phyloP scores from a whole-genome alignment of 1,140 invertebrate genomes.

The Drosophila biarmipes region DNA sequence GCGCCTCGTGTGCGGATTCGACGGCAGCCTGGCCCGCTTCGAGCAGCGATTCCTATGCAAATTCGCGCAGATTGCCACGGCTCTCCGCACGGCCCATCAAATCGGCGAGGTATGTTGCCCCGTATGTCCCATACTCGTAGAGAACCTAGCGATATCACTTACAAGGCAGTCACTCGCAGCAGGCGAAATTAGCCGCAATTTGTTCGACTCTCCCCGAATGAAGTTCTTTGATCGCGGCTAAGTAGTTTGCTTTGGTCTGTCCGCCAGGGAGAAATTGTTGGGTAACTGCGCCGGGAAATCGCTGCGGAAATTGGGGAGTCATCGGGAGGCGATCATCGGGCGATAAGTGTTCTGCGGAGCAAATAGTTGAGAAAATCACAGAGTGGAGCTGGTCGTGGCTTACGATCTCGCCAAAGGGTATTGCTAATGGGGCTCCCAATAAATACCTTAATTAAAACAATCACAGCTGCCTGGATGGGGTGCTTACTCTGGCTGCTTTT shows the following conservation, averaged over 20 bases:
- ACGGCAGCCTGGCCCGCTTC: conserved; percentile 87
- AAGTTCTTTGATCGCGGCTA: conserved; percentile 29
- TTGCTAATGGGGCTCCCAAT: conserved; percentile 1
- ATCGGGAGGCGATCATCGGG: conserved; percentile 12
- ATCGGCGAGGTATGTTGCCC: conserved; percentile 74
- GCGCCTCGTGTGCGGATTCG: conserved; percentile 88
- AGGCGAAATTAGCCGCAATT: conserved; percentile 38
- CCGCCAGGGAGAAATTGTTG: conserved; percentile 23
- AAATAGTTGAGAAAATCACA: conserved; percentile 24
- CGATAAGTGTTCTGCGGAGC: conserved; percentile 29
- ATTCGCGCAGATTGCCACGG: conserved; percentile 86
- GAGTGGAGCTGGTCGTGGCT: conserved; percentile 5
- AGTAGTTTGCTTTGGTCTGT: conserved; percentile 41
- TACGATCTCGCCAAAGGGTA: conserved; percentile 1
- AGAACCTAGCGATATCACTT: conserved; percentile 28
- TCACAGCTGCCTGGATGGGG: not conserved
- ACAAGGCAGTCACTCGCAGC: conserved; percentile 21
- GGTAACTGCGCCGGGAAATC: conserved; percentile 20
- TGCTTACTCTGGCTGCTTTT: not conserved
- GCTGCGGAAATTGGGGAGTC: conserved; percentile 19
- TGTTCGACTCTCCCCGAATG: conserved; percentile 7
- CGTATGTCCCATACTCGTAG: conserved; percentile 26
- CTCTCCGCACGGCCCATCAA: conserved; percentile 84
- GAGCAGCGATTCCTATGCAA: conserved; percentile 88
- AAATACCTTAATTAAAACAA: not conserved